Evolutionary conservation across 2,113 vertebrate species (phyloP).

Genomic region (Ceratotherium simum): DNA sequence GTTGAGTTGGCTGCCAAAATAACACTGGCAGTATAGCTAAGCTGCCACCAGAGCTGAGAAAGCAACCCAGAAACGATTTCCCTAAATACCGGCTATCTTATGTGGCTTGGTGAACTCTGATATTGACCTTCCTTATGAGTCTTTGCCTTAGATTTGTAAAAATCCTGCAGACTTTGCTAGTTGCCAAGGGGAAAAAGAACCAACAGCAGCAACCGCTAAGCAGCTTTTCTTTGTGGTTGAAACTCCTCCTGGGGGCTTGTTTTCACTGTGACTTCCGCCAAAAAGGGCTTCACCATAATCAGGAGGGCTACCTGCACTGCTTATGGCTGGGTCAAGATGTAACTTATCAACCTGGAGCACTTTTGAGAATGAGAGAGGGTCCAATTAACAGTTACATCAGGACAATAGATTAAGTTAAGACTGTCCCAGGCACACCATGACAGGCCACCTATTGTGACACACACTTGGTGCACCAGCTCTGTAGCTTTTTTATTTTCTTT

Average conservation of each 20-base stretch:
- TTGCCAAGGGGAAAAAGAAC: background rate
- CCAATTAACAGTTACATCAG: background rate
- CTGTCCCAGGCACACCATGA: background rate
- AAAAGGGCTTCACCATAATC: accelerated
- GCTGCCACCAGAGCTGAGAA: background rate
- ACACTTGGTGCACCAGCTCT: background rate
- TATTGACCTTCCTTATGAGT: background rate
- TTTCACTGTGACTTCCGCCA: background rate
- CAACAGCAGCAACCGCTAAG: background rate
- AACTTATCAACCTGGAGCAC: background rate
- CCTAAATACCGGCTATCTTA: background rate
- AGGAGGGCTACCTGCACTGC: accelerated
- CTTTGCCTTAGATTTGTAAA: background rate
- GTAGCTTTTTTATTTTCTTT: no score
- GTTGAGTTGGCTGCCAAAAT: background rate
- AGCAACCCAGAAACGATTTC: background rate
- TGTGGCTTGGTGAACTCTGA: background rate
- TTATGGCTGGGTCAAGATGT: no score
- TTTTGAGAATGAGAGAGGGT: background rate
- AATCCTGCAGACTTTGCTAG: background rate
- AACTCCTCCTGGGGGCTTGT: background rate
- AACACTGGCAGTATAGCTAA: background rate
- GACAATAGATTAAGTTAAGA: background rate
- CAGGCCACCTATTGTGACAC: no score
- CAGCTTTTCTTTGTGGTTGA: background rate